These are phyloP conservation scores for Euzophera pinguis DNA, from an alignment of 2,888 invertebrate genomes.

Conservation along the genomic window DNA sequence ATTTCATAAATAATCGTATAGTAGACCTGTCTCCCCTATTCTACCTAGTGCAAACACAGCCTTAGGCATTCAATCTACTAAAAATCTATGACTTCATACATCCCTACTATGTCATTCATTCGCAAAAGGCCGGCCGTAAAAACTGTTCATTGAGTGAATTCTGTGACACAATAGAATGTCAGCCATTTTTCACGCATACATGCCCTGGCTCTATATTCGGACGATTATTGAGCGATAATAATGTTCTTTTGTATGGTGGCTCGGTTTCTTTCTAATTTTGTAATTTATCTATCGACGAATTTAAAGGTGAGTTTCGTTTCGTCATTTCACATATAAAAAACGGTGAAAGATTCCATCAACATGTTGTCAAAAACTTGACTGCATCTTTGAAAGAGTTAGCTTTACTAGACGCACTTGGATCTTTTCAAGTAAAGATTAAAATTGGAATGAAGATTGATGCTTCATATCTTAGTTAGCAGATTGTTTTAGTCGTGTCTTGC, in stretches of 20 bases:
- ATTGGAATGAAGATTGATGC: no score
- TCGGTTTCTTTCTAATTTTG: not conserved
- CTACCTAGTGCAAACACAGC: not conserved
- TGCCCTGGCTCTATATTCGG: slow-evolving; percentile 31
- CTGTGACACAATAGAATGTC: slow-evolving; percentile 18
- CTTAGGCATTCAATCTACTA: slow-evolving; percentile 6
- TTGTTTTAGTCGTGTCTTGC: no score
- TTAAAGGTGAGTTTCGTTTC: not conserved
- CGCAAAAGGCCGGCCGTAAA: not conserved
- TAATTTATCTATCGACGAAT: no score
- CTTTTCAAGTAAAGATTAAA: no score
- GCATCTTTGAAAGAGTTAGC: no score
- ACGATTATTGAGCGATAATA: slow-evolving; percentile 32
- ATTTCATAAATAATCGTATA: no score
- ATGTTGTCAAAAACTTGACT: no score
- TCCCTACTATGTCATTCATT: slow-evolving; percentile 1
- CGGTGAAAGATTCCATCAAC: no score
- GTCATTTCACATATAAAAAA: no score
- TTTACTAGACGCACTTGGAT: no score
- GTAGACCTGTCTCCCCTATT: no score
- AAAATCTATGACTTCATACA: slow-evolving; percentile 1
- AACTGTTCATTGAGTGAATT: slow-evolving; percentile 14
- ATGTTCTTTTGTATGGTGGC: slow-evolving; percentile 36
- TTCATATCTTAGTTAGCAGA: no score
- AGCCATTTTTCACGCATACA: slow-evolving; percentile 28